Conservation (phyloP, 1,140 invertebrate species). For the Aphis gossypii region DNA sequence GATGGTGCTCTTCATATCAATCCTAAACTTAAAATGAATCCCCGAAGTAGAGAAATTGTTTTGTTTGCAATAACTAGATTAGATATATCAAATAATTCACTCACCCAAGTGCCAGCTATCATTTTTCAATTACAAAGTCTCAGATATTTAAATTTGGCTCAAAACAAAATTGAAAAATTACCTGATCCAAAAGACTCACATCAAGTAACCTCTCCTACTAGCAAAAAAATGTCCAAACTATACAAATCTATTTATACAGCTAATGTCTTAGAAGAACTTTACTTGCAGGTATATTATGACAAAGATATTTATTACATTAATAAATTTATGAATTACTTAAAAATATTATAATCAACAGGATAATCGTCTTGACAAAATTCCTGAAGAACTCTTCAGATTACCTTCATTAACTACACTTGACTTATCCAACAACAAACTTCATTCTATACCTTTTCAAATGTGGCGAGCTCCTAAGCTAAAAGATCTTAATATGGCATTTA, state of each 20-base stretch:
- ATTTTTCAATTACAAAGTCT: constrained; percentile 85
- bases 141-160: constrained; percentile 81
- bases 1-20: constrained; percentile 86
- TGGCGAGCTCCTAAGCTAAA: constrained; percentile 90
- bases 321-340: background rate
- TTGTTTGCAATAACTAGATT: constrained; percentile 90
- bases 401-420: constrained; percentile 84
- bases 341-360: constrained; percentile 68
- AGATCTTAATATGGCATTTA: constrained; percentile 91
- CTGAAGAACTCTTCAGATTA: constrained; percentile 81
- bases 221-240: constrained; percentile 59
- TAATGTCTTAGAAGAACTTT: constrained; percentile 86
- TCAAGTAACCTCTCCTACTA: constrained; percentile 56
- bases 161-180: constrained; percentile 84
- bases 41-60: constrained; percentile 75
- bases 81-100: constrained; percentile 90
- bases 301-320: background rate
- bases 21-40: constrained; percentile 77
- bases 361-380: constrained; percentile 83
- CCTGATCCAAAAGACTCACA: constrained; percentile 66
- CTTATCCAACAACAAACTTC: constrained; percentile 93
- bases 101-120: constrained; percentile 80
- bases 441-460: constrained; percentile 81
- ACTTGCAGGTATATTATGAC: constrained; percentile 66
- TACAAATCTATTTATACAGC: constrained; percentile 68